Evolutionary conservation across 30 jellyfish, hydroid and myxozoan genomes (phyloP), one percentile per base, ranked within the genome.

Genomic region (Hydractinia symbiolongicarpus): DNA sequence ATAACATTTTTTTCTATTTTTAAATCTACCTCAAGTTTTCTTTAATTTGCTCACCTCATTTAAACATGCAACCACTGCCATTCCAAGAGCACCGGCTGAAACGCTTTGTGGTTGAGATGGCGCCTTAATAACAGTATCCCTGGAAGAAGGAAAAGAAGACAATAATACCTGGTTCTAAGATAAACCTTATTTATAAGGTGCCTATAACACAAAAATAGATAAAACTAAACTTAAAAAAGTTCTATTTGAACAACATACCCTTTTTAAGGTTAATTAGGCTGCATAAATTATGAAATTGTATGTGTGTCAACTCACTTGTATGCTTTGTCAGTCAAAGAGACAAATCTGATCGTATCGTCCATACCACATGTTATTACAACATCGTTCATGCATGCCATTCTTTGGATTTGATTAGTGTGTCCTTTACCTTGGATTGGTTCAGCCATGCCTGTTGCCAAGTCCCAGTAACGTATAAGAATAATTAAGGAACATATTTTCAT

Each of bases 81-180:
- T 79, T 6, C 98, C 98, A 67, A 88, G 87, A 40, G 79, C 77
- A 5, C 98, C 98, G 16, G 88, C 87, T 4, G 96, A 78, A 40
- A 88, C 83, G 5, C 88, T 95, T 53, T 85, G 90, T 58, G 98
- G 98, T 78, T 93, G 98, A 9, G 98, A 93, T 30, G 66, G 88
- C 90, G 86, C 81, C 11, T 89, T 89, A 6, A 90, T 78, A 19
- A 77, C 78, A 5, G 69, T 84, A 49, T 81, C 88, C 40, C 97
- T 90, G 50, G 5, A 79, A 44, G 30, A 61, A 58, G 15, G 74
- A 13, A 6, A 64, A 64, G 4, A 64, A 64, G 5, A 7, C 19
- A 7, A 64, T 64, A 6, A n/a, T 1, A 64, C 0, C 9, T 9
- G 7, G 0, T 64, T n/a, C 74, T n/a, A 64, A 64, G 40, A 44